Evolutionary conservation across 1,140 invertebrate genomes (phyloP).

Genomic region (Physella acuta): DNA sequence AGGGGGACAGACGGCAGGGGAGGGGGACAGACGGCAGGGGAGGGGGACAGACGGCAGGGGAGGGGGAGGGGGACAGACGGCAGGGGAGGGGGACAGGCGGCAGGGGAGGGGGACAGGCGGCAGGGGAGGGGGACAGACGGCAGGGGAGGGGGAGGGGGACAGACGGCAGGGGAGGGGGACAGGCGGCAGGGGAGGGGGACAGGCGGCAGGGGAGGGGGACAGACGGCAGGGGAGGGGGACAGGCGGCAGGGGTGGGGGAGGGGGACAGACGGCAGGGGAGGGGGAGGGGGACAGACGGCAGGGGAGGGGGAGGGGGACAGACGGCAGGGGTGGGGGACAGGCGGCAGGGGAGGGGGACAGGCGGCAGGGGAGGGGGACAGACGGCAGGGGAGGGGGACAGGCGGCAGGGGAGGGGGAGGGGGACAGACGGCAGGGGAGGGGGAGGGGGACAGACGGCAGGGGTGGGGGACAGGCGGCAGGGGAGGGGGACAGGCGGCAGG

Average conservation of each 20-base stretch:
- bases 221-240: not conserved
- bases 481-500: not conserved
- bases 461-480: not conserved
- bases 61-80: too few relatives aligned
- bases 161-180: not conserved
- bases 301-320: not conserved
- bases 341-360: not conserved
- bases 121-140: not conserved
- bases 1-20: constrained; percentile 3
- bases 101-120: not conserved
- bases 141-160: not conserved
- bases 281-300: not conserved
- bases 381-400: not conserved
- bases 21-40: not conserved
- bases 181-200: not conserved
- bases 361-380: not conserved
- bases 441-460: not conserved
- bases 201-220: not conserved
- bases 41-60: not conserved
- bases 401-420: not conserved
- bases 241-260: not conserved
- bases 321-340: not conserved
- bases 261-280: not conserved
- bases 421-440: not conserved
- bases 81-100: not conserved